These are phyloP conservation scores for Trisateles emortualis DNA, from an alignment of 2,888 invertebrate genomes.

Conservation along the genomic window DNA sequence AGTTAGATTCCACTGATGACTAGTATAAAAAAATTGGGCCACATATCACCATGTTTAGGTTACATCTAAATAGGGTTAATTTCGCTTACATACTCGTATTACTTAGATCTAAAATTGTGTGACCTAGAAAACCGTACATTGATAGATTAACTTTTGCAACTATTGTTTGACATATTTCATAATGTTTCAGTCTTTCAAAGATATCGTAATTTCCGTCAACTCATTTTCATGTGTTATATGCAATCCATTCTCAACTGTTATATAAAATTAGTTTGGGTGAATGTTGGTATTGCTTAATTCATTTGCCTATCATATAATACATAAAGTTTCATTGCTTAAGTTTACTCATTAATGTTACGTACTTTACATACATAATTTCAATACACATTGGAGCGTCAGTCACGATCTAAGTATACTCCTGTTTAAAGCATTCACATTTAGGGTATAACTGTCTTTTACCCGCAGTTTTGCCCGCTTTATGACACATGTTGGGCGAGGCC, in stretches of 20 bases:
- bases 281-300: constrained; percentile 47
- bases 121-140: too few species aligned
- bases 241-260: constrained; percentile 35
- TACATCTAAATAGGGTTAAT: too few species aligned
- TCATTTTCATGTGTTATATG: constrained; percentile 19
- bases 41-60: too few species aligned
- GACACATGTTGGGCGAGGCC: too few species aligned
- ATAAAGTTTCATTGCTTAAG: constrained; percentile 27
- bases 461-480: too few species aligned
- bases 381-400: neutral
- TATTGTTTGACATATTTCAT: neutral
- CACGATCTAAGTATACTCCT: neutral
- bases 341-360: constrained; percentile 31
- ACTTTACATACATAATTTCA: constrained; percentile 7
- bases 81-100: too few species aligned
- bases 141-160: neutral
- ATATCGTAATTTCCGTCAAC: constrained; percentile 9
- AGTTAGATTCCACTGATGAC: too few species aligned
- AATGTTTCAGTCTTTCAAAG: neutral
- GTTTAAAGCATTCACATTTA: neutral
- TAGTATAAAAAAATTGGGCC: too few species aligned
- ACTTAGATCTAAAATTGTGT: too few species aligned
- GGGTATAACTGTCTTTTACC: too few species aligned
- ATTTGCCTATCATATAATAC: constrained; percentile 47
- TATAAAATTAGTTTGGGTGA: constrained; percentile 45